Base-by-base conservation (phyloP, 2,888 invertebrate species). In the Oscheius sp. region DNA sequence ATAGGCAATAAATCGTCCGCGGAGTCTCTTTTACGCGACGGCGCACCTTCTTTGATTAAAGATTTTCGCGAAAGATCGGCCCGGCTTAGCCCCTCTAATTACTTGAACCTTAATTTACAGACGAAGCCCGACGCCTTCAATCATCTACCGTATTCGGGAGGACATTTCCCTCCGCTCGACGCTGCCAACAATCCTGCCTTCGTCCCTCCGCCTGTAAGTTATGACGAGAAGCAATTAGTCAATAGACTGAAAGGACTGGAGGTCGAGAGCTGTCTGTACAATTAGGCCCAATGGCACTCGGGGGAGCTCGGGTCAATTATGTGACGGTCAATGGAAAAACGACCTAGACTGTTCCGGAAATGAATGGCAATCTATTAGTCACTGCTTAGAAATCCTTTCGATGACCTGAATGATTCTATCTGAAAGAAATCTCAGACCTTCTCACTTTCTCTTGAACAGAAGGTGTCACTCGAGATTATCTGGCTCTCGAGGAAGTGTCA, bases 231-330 rank as follows among this genome's bases (percentile, higher is more conserved):
- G n/a, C 47, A 63, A 63, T 63, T n/a, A 63, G 63, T 10, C n/a
- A 50, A 48, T 42, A 29, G 63, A 63, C 47, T 63, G 60, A 63
- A 48, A 48, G 50, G 63, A 42, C 13, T 35, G 5, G 63, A 48
- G 63, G 63, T 63, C 63, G 63, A 63, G 63, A 63, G 63, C 63
- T 47, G 47, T 63, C 47, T 63, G 47, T 33, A 63, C 63, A 63
- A 50, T 63, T 50, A 60, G 60, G n/a, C n/a, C 48, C n/a, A 48
- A 63, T n/a, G 35, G 63, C 21, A 11, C 63, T 63, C 63, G 47
- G 29, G 21, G 4, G n/a, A 21, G 53, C 47, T 37, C 63, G 48
- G 48, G 63, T n/a, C 50, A 63, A 63, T 63, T 63, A 63, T 63
- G 48, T 42, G 42, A 42, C 60, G 29, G 32, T 29, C 57, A 10